phyloP scores from a whole-genome alignment of 2,888 invertebrate genomes.

The Leucophenga montana region DNA sequence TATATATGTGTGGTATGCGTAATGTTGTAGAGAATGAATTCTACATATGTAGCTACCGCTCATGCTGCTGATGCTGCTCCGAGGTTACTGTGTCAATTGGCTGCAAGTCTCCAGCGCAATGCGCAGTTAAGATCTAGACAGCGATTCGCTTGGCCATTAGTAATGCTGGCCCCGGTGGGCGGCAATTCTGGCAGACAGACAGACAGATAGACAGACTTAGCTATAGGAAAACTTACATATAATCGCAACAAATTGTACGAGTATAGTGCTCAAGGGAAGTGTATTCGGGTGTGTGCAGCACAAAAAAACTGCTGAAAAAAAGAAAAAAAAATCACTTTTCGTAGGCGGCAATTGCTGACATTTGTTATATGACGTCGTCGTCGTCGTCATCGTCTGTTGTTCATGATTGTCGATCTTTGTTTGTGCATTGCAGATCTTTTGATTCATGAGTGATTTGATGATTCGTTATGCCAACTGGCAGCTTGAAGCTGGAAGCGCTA shows the following conservation, averaged over 20 bases:
- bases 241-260: constrained; percentile 9
- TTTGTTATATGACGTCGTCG: constrained; percentile 13
- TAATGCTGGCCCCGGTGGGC: constrained; percentile 61
- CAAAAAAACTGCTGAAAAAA: not conserved
- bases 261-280: not conserved
- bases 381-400: constrained; percentile 13
- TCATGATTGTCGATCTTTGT: constrained; percentile 26
- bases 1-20: too few relatives aligned
- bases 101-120: constrained; percentile 33
- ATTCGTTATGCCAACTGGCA: constrained; percentile 1
- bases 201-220: constrained; percentile 44
- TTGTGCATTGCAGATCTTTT: not conserved
- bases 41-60: not conserved
- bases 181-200: constrained; percentile 58
- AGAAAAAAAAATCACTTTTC: constrained; percentile 15
- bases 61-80: constrained; percentile 37
- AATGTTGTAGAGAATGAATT: too few relatives aligned
- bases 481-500: not conserved
- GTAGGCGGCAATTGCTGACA: constrained; percentile 16
- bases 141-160: constrained; percentile 52
- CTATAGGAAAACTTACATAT: not conserved
- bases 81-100: constrained; percentile 63
- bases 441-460: not conserved
- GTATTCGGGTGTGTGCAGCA: not conserved
- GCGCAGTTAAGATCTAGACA: constrained; percentile 42